These are phyloP conservation scores for Orientallactaga sibirica DNA, from an alignment of 2,797 vertebrate genomes.

Conservation along the genomic window DNA sequence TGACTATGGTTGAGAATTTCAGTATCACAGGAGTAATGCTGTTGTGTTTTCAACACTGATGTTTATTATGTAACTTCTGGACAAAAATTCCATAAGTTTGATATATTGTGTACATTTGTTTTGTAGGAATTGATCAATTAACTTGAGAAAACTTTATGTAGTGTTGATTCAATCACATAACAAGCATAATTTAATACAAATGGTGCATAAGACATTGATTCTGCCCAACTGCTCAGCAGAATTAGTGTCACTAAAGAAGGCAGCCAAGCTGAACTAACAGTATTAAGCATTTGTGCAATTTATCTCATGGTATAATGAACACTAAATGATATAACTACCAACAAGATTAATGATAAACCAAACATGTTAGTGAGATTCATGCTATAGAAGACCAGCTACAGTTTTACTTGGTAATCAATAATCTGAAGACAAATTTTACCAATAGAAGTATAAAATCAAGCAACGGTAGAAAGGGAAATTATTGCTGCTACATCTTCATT, in stretches of 20 bases:
- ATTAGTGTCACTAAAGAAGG: constrained; percentile 87
- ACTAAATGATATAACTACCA: constrained; percentile 88
- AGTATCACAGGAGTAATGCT: constrained; percentile 8
- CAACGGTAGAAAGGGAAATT: constrained; percentile 22
- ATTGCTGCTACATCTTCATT: constrained; percentile 26
- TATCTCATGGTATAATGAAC: constrained; percentile 87
- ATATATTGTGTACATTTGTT: constrained; percentile 39
- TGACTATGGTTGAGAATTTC: constrained; percentile 44
- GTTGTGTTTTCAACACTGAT: constrained; percentile 64
- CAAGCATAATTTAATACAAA: constrained; percentile 89
- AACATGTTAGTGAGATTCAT: constrained; percentile 85
- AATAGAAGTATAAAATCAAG: constrained; percentile 57
- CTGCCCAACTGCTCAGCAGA: constrained; percentile 86
- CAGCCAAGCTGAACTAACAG: constrained; percentile 88
- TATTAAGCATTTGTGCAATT: constrained; percentile 88
- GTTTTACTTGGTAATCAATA: constrained; percentile 78
- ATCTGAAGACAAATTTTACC: constrained; percentile 69
- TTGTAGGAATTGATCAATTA: constrained; percentile 88
- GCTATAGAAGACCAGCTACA: constrained; percentile 77
- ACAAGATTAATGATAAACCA: constrained; percentile 88
- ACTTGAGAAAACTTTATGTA: constrained; percentile 86
- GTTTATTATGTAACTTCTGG: constrained; percentile 81
- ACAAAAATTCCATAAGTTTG: constrained; percentile 82
- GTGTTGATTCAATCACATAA: constrained; percentile 87
- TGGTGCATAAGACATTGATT: constrained; percentile 87